Conservation (phyloP, 2,888 invertebrate species). For the Zaprionus obscuricornis region DNA sequence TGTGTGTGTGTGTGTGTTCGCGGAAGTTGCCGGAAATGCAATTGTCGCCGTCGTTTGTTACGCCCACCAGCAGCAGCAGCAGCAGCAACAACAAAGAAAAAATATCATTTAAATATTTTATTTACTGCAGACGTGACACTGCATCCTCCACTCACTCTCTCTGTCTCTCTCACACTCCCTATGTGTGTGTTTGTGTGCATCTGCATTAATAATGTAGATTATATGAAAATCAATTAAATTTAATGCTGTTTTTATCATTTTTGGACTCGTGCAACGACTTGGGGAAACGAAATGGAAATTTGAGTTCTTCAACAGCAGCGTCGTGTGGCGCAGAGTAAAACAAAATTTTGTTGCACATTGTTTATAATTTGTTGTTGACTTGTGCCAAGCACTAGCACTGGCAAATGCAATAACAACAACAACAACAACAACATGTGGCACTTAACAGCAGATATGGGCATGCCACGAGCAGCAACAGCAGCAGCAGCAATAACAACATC, state of each 20-base stretch:
- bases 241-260: conserved; percentile 41
- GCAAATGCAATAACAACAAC: conserved; percentile 1
- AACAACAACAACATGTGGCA: conserved; percentile 60
- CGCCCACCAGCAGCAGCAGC: conserved; percentile 54
- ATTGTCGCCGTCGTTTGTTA: conserved; percentile 62
- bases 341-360: conserved; percentile 31
- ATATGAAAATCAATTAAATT: conserved; percentile 63
- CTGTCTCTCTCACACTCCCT: not conserved
- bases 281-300: conserved; percentile 57
- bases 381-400: conserved; percentile 45
- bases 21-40: conserved; percentile 70
- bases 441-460: conserved; percentile 59
- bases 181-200: conserved; percentile 22
- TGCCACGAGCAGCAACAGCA: conserved; percentile 35
- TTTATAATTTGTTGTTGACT: conserved; percentile 50
- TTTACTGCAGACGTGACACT: too few relatives aligned
- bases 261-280: conserved; percentile 47
- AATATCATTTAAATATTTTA: too few relatives aligned
- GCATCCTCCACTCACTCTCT: too few relatives aligned
- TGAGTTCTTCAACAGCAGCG: conserved; percentile 46
- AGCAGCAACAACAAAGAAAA: conserved; percentile 12
- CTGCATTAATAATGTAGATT: conserved; percentile 52
- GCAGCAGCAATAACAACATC: conserved; percentile 33
- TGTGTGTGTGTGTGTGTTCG: conserved; percentile 25
- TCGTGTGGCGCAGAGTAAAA: not conserved